phyloP scores from a whole-genome alignment of 1,140 invertebrate species.

The Uloborus diversus region DNA sequence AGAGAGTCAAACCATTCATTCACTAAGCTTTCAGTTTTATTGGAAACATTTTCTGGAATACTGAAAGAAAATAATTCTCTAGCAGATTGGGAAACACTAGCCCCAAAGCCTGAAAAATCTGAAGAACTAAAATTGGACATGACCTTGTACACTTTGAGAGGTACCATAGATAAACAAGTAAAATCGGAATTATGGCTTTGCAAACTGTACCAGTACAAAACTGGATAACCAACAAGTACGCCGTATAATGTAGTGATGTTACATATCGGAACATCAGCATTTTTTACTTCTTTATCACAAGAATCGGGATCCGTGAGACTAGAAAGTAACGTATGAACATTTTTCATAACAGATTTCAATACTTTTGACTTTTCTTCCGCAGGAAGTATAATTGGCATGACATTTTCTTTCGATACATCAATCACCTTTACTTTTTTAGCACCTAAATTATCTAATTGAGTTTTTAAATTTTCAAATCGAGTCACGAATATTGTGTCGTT shows the following conservation, averaged over 20 bases:
- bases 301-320: neutral
- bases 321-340: neutral
- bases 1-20: neutral
- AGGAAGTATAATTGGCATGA: neutral
- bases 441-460: neutral
- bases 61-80: constrained; percentile 19
- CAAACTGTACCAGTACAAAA: constrained; percentile 19
- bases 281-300: neutral
- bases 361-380: neutral
- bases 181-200: neutral
- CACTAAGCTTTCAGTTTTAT: neutral
- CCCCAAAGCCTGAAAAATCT: neutral
- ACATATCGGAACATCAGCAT: neutral
- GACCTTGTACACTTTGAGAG: neutral
- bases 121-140: neutral
- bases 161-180: constrained; percentile 25
- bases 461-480: neutral
- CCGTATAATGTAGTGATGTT: constrained; percentile 20
- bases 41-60: neutral
- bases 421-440: neutral
- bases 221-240: constrained; percentile 21
- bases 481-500: constrained; percentile 28
- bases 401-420: neutral
- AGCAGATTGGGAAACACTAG: neutral
- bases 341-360: neutral